These are phyloP conservation scores for Oryzias woworae DNA, from an alignment of 2,113 vertebrate species.

Conservation along the genomic window DNA sequence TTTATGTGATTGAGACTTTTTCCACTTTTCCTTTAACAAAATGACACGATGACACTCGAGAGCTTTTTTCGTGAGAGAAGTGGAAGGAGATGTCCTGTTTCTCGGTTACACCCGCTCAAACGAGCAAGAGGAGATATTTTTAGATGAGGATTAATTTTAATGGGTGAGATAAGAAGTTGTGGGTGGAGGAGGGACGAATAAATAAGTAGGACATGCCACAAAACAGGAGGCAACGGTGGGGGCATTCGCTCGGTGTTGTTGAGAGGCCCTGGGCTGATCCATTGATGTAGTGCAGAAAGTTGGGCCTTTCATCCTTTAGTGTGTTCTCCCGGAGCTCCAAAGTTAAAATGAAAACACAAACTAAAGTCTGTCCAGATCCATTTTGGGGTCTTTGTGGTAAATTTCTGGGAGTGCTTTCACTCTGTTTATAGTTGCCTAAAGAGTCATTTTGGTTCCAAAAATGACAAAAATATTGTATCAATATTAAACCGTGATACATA, in stretches of 20 bases:
- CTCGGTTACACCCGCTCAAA: slow-evolving; percentile 43
- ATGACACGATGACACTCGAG: slow-evolving; percentile 21
- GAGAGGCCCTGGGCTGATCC: slow-evolving; percentile 56
- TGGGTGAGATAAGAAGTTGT: slow-evolving; percentile 64
- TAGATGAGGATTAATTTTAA: slow-evolving; percentile 73
- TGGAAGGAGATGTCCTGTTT: slow-evolving; percentile 33
- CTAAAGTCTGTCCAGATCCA: slow-evolving; percentile 18
- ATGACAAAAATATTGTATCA: no score
- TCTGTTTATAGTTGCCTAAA: no score
- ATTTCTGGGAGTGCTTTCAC: no score
- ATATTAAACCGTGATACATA: no score
- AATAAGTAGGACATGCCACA: slow-evolving; percentile 70
- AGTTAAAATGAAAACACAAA: slow-evolving; percentile 31
- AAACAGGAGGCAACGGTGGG: slow-evolving; percentile 57
- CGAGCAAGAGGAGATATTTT: slow-evolving; percentile 64
- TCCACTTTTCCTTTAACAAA: slow-evolving; percentile 19
- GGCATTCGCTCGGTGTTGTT: slow-evolving; percentile 19
- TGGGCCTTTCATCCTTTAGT: slow-evolving; percentile 56
- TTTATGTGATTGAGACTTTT: neutral
- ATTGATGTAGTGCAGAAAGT: slow-evolving; percentile 62
- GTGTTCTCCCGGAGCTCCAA: slow-evolving; percentile 34
- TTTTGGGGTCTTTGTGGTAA: no score
- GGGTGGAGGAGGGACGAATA: slow-evolving; percentile 52
- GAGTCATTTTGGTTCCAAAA: no score
- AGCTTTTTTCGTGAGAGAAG: slow-evolving; percentile 7